phyloP scores from a whole-genome alignment of 2,888 invertebrate species.

The Phalangium opilio region DNA sequence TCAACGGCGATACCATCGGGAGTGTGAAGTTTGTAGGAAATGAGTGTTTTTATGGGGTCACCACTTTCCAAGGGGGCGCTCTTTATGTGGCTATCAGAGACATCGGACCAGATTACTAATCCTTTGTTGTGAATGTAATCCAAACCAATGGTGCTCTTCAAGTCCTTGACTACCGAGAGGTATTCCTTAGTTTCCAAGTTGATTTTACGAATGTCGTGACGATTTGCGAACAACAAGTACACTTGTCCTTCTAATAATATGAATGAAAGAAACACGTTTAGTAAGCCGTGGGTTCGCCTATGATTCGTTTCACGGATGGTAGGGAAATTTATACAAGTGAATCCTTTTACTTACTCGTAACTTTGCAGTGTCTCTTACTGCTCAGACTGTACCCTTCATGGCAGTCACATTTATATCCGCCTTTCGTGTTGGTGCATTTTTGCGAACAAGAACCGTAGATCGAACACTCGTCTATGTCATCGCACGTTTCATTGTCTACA shows the following conservation, averaged over 20 bases:
- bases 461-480: slow-evolving; percentile 81
- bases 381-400: slow-evolving; percentile 69
- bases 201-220: slow-evolving; percentile 80
- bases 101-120: slow-evolving; percentile 96
- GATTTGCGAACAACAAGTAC: slow-evolving; percentile 69
- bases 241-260: slow-evolving; percentile 84
- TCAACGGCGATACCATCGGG: slow-evolving; percentile 96
- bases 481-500: slow-evolving; percentile 57
- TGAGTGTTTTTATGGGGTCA: slow-evolving; percentile 52
- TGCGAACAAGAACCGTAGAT: slow-evolving; percentile 88
- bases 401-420: slow-evolving; percentile 84
- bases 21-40: slow-evolving; percentile 49
- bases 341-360: slow-evolving; percentile 24
- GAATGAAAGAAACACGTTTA: slow-evolving; percentile 4
- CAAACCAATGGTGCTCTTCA: slow-evolving; percentile 57
- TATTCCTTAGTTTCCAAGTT: slow-evolving; percentile 47
- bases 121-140: slow-evolving; percentile 86
- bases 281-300: no score
- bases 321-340: background rate
- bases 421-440: slow-evolving; percentile 75
- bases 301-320: no score
- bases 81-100: slow-evolving; percentile 72
- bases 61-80: slow-evolving; percentile 87
- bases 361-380: slow-evolving; percentile 51
- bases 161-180: slow-evolving; percentile 76